Percentiles rank a stretch among this genome's conserved stretches.
phyloP scores from a whole-genome alignment of 2,888 invertebrate genomes.

The Drosophila dives region DNA sequence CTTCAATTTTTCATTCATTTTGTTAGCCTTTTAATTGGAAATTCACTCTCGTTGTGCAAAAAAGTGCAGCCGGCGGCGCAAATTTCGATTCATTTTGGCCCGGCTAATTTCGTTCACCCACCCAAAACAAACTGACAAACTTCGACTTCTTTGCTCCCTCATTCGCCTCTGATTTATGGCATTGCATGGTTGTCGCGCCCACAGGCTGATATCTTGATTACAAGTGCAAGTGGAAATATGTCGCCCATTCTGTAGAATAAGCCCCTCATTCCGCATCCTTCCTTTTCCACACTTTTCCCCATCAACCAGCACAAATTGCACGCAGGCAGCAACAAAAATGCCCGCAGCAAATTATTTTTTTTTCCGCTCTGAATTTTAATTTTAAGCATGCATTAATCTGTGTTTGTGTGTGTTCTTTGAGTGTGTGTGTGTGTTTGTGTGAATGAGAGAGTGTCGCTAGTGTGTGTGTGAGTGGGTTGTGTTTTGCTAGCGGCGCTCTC shows the following conservation, averaged over 20 bases:
- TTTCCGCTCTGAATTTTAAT: constrained; percentile 49
- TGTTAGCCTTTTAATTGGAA: constrained; percentile 24
- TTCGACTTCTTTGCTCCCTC: neutral
- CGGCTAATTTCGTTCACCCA: constrained; percentile 56
- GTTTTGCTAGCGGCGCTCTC: constrained; percentile 53
- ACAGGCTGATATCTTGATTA: constrained; percentile 72
- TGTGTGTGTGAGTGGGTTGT: constrained; percentile 17
- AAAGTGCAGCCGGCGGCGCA: constrained; percentile 14
- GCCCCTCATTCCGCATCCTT: neutral
- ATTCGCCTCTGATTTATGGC: constrained; percentile 48
- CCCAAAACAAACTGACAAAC: constrained; percentile 15
- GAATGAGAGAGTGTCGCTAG: constrained; percentile 14
- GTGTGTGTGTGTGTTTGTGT: constrained; percentile 1
- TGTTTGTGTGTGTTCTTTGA: constrained; percentile 20
- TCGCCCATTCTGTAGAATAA: constrained; percentile 21
- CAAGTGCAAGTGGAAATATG: constrained; percentile 68
- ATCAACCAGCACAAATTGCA: constrained; percentile 13
- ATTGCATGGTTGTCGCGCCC: constrained; percentile 61
- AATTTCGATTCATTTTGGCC: constrained; percentile 54
- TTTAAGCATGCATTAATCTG: constrained; percentile 69
- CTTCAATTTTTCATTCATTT: constrained; percentile 36
- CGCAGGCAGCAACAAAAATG: constrained; percentile 51
- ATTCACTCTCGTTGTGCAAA: constrained; percentile 8
- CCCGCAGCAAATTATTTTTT: constrained; percentile 61
- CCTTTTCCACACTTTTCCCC: neutral